Conservation (phyloP, 2,797 vertebrate species). For the Hydrocynus forskahlii region DNA sequence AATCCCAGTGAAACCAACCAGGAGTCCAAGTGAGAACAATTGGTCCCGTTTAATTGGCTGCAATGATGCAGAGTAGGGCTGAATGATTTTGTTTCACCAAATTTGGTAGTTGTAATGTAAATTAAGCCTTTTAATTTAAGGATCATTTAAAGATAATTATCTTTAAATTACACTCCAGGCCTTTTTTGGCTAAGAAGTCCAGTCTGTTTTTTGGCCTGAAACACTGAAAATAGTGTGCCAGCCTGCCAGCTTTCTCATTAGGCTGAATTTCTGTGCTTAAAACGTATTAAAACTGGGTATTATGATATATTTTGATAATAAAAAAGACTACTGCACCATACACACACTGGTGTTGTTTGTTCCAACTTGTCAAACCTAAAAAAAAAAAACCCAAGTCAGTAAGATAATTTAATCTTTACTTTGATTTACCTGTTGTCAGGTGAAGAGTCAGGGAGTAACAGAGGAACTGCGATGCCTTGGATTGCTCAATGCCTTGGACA, state of each 20-base stretch:
- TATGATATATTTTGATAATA: too few relatives aligned
- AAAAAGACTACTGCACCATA: neutral
- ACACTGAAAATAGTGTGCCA: too few relatives aligned
- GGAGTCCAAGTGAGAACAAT: neutral
- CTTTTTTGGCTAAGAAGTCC: too few relatives aligned
- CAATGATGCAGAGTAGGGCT: neutral
- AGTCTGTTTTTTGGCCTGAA: too few relatives aligned
- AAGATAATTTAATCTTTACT: neutral
- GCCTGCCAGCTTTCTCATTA: too few relatives aligned
- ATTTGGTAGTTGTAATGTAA: too few relatives aligned
- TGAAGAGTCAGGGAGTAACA: conserved; percentile 79
- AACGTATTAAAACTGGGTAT: too few relatives aligned
- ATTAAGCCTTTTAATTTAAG: too few relatives aligned
- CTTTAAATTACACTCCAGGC: too few relatives aligned
- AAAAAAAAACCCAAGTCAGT: neutral
- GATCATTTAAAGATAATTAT: too few relatives aligned
- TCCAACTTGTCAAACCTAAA: neutral
- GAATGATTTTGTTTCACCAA: too few relatives aligned
- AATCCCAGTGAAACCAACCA: neutral
- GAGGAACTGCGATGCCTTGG: conserved; percentile 87
- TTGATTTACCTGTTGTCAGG: conserved; percentile 65
- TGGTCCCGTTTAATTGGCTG: neutral
- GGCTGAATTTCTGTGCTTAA: too few relatives aligned
- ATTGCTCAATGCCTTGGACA: conserved; percentile 80
- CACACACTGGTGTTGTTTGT: neutral